Base-by-base conservation (phyloP, 1,140 invertebrate species). In the Teleogryllus occipitalis region DNA sequence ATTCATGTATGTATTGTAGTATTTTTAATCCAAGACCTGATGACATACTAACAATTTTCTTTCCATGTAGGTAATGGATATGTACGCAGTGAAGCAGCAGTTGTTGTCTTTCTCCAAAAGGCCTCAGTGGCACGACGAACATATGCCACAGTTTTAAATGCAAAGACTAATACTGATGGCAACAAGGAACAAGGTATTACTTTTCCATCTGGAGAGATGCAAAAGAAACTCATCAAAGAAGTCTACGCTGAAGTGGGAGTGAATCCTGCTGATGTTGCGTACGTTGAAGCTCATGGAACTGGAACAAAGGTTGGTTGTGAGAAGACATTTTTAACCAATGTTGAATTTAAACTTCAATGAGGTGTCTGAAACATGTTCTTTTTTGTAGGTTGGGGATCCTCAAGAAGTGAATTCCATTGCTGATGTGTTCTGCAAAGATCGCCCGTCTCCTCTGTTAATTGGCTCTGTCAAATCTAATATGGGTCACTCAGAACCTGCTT, bases 401-500 rank as follows among this genome's bases (percentile, higher is more conserved):
- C 94, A 98, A 85, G 98, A 99, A 89, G 91, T 97, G 0, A 97
- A 98, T 84, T 94, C 96, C 0, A 96, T 99, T 80, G 93, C 93
- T 0, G 93, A 97, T 78, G 89, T 98, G 39, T 98, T 99, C 87
- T 98, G 97, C 86, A 93, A 93, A 84, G 92, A 93, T 80, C 90
- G 97, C 10, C 88, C 90, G 14, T 87, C 86, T 0, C 96, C 97
- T 5, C 87, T 99, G 22, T 85, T 98, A 5, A 92, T 99, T 83
- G 98, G 98, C 6, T 98, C 97, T 0, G 94, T 98, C 0, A 99
- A 99, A 85, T 97, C 96, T 3, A 99, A 99, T 86, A 98, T 99
- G 95, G 98, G 98, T 0, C 98, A 99, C 84, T 92, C 97, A 7
- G 97, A 99, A 86, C 94, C 97, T 7, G 96, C 96, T 0, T 98